Evolutionary conservation across 2,113 vertebrate genomes (phyloP), one percentile per base, ranked within the genome.

Genomic region (Noctilio leporinus): DNA sequence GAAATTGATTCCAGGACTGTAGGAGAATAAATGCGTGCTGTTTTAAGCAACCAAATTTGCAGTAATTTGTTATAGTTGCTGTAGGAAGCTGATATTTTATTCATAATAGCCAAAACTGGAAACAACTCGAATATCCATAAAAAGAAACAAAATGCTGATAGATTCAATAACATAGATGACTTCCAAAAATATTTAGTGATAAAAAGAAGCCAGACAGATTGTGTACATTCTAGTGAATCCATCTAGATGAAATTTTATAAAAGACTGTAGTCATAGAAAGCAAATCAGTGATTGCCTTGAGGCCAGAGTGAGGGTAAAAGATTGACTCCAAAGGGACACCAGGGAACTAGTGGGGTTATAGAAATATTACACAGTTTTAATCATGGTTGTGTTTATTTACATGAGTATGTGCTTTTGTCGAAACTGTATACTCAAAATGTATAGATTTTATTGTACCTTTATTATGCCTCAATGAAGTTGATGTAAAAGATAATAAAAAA

Each of bases 31-130:
- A 76, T 82, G 8, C 8, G 5, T 86, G 40, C 78, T 95, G 62
- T 95, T 96, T 89, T 38, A 91, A 96, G 67, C 69, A 45, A 87
- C 43, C 8, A 81, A 43, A 9, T 88, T 83, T 91, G 49, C 45
- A 49, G 15, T 75, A 72, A 81, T 97, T 89, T 93, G 53, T 97
- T 85, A 40, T 45, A 76, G 55, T 45, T 76, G 69, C 53, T 35
- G 38, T 77, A 85, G 57, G n/a, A 89, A 89, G 59, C 75, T 51
- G 33, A 64, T 81, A 76, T 72, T 93, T 85, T 53, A 69, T 94
- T 85, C 40, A 47, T 80, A 57, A 51, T 75, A 76, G 38, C 72
- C 86, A 4, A 76, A 69, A 93, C 65, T 89, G 70, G 78, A 93
- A 82, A 69, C 9, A 70, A 65, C 30, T 22, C 86, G 81, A 89